phyloP scores from a whole-genome alignment of 2,888 invertebrate genomes.

The Agrypnus murinus region DNA sequence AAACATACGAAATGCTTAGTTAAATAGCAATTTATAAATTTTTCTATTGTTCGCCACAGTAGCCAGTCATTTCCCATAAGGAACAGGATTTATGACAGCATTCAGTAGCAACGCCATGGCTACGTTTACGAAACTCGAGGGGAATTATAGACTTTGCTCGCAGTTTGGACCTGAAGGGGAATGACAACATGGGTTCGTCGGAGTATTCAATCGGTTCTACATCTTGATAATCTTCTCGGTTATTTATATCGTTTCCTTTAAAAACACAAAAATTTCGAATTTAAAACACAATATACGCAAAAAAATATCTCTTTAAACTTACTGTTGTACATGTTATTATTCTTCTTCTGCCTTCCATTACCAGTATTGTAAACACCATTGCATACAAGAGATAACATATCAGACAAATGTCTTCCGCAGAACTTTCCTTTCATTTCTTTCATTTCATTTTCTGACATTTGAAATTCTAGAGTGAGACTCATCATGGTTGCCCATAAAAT shows the following conservation, averaged over 20 bases:
- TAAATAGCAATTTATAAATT: too few species aligned
- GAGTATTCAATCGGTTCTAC: conserved; percentile 20
- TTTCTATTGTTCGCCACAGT: conserved; percentile 31
- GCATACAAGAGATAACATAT: conserved; percentile 42
- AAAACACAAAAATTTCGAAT: too few species aligned
- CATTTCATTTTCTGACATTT: conserved; percentile 41
- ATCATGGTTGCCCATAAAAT: conserved; percentile 31
- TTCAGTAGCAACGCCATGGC: conserved; percentile 33
- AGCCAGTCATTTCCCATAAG: conserved; percentile 42
- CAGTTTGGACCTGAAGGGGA: conserved; percentile 38
- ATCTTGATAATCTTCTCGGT: conserved; percentile 41
- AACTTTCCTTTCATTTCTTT: conserved; percentile 36
- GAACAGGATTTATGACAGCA: conserved; percentile 48
- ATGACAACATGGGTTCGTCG: conserved; percentile 27
- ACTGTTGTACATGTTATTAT: conserved; percentile 14
- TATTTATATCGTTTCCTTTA: conserved; percentile 38
- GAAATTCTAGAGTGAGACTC: conserved; percentile 25
- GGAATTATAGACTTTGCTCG: conserved; percentile 39
- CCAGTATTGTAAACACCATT: conserved; percentile 41
- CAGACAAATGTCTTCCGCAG: conserved; percentile 40
- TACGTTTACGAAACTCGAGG: conserved; percentile 37
- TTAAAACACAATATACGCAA: not conserved
- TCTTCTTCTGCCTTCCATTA: conserved; percentile 39
- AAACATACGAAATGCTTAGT: too few species aligned
- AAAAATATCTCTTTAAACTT: conserved; percentile 20